Percentiles rank a stretch among this genome's conserved stretches.
phyloP scores from a whole-genome alignment of 2,888 invertebrate genomes.

The Campoletis raptor region DNA sequence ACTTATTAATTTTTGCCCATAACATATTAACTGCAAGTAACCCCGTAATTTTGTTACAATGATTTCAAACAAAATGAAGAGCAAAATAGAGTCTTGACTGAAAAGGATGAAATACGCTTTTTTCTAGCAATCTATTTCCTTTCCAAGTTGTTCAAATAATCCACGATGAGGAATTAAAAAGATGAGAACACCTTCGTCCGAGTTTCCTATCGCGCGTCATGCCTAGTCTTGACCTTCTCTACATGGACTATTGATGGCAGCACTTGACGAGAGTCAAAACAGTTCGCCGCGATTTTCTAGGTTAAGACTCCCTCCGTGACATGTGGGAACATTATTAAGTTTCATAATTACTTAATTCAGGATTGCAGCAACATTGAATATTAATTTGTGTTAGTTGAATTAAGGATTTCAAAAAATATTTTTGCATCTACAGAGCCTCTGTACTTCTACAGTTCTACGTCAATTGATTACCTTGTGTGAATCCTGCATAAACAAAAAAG shows the following conservation, averaged over 20 bases:
- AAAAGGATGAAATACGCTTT: not conserved
- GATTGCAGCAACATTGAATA: not conserved
- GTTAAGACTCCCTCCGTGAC: conserved; percentile 42
- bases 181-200: not conserved
- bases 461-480: not conserved
- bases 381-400: conserved; percentile 21
- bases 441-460: conserved; percentile 1
- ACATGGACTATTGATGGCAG: conserved; percentile 25
- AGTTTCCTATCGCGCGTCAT: too few relatives aligned
- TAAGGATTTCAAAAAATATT: not conserved
- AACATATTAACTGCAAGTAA: too few relatives aligned
- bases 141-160: not conserved
- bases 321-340: conserved; percentile 38
- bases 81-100: not conserved
- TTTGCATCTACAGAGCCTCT: not conserved
- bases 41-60: too few relatives aligned
- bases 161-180: not conserved
- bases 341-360: conserved; percentile 14
- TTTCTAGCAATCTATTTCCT: not conserved
- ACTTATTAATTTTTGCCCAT: too few relatives aligned
- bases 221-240: not conserved
- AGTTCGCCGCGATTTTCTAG: conserved; percentile 43
- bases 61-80: not conserved
- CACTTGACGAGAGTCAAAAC: not conserved
- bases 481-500: not conserved